phyloP scores from a whole-genome alignment of 1,140 invertebrate genomes.

The Brachionus manjavacas region DNA sequence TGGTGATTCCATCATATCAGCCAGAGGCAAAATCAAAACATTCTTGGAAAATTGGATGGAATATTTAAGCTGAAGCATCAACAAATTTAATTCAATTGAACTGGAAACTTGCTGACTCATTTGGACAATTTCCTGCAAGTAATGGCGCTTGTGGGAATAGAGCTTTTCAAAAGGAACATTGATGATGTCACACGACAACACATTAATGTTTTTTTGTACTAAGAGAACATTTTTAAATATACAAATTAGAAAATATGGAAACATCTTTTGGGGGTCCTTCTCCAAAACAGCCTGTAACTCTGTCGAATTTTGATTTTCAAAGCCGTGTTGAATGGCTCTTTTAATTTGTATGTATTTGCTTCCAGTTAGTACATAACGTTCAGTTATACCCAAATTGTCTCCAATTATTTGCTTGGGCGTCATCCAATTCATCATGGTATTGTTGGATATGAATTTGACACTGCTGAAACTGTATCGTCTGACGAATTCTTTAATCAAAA shows the following conservation, averaged over 20 bases:
- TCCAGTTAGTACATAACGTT: conserved; percentile 28
- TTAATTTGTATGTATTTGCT: conserved; percentile 28
- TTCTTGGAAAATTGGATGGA: not conserved
- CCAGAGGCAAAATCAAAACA: not conserved
- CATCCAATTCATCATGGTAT: conserved; percentile 44
- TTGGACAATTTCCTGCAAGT: not conserved
- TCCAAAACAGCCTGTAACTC: not conserved
- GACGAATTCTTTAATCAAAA: conserved; percentile 24
- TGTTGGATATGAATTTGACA: conserved; percentile 43
- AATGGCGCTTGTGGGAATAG: not conserved
- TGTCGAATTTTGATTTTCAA: not conserved
- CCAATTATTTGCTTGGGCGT: conserved; percentile 42
- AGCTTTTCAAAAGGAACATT: not conserved
- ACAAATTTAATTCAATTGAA: not conserved
- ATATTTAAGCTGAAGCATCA: conserved; percentile 27
- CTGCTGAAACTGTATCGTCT: not conserved
- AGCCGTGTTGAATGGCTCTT: not conserved
- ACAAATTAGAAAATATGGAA: conserved; percentile 43
- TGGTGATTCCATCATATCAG: not conserved
- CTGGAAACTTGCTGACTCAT: not conserved
- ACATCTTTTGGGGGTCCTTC: not conserved
- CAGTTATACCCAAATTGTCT: conserved; percentile 12
- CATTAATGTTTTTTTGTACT: conserved; percentile 7
- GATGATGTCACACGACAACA: not conserved
- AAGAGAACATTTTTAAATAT: conserved; percentile 47